Base-by-base conservation (phyloP, 1,140 invertebrate genomes). In the Lasaia peninsularis region DNA sequence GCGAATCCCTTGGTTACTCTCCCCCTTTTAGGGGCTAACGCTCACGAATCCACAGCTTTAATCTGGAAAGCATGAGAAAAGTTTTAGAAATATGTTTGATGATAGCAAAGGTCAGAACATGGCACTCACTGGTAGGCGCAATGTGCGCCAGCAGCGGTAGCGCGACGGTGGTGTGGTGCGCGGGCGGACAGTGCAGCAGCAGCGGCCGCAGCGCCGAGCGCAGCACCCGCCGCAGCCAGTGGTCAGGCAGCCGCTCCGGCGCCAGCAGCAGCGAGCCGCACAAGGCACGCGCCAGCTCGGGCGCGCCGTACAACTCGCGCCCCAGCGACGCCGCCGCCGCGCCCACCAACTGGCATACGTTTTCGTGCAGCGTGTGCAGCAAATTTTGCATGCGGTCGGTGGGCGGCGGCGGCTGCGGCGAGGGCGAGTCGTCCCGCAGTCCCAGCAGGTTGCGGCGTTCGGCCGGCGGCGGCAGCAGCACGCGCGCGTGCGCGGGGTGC, bases 161-260 rank as follows among this genome's bases (percentile, higher is more conserved):
- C 28, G 96, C 85, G 31, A 96, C 95, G 61, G 91, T 87, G 60
- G 92, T 91, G 70, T 95, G 94, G 85, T 92, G 95, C 51, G 93
- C 92, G 49, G 94, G 92, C 44, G 96, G 96, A 82, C 96, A 98
- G 16, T 93, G 94, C 71, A 93, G 93, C 66, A 97, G 93, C 71
- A 97, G 97, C 4, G 95, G 94, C 71, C 96, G 96, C 63, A 97
- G 89, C 78, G 97, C 97, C 9, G 94, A 93, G 8, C 95, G 92
- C 62, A 97, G 94, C 49, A 98, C 93, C 0, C 94, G 93, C 44
- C 96, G 90, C 62, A 97, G 78, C 85, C 95, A 92, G 84, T 95
- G 94, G 84, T 97, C 96, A n/a, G 96, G 96, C 71, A 97, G 92
- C 52, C 89, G 84, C 86, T 94, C 93, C 71, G 95, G 86, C 62